Percentiles rank a stretch among this genome's conserved stretches.
Conservation (phyloP, 2,888 invertebrate genomes). For the Eupithecia subumbrata region DNA sequence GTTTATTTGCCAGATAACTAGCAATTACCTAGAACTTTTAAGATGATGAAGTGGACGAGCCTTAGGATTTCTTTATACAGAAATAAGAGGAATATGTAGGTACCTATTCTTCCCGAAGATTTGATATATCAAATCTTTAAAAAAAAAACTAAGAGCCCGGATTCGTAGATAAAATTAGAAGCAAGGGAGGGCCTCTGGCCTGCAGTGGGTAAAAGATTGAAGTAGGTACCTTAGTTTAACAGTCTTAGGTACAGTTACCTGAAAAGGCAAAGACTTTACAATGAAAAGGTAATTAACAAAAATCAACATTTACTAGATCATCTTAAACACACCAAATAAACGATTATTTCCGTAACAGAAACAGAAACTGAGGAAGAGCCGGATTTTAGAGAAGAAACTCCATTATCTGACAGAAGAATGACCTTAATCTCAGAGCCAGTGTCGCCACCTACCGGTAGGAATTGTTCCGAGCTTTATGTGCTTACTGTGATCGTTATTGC, state of each 20-base stretch:
- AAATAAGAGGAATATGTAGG: too few relatives aligned
- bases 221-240: neutral
- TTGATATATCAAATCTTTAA: neutral
- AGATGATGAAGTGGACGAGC: neutral
- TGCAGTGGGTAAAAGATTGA: neutral
- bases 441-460: slow-evolving; percentile 53
- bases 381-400: slow-evolving; percentile 65
- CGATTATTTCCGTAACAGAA: slow-evolving; percentile 37
- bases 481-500: slow-evolving; percentile 30
- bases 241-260: neutral
- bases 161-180: neutral
- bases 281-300: neutral
- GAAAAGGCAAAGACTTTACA: neutral
- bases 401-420: slow-evolving; percentile 73
- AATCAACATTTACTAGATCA: neutral
- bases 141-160: neutral
- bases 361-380: slow-evolving; percentile 53
- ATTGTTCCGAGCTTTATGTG: slow-evolving; percentile 34
- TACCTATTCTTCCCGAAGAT: too few relatives aligned
- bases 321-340: slow-evolving; percentile 20
- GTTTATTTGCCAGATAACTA: neutral
- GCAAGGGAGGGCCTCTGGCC: neutral
- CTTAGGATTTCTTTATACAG: too few relatives aligned
- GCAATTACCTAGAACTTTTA: neutral
- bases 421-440: slow-evolving; percentile 69